Base-by-base conservation (phyloP, 1,140 invertebrate species). In the Pararge aegeria region DNA sequence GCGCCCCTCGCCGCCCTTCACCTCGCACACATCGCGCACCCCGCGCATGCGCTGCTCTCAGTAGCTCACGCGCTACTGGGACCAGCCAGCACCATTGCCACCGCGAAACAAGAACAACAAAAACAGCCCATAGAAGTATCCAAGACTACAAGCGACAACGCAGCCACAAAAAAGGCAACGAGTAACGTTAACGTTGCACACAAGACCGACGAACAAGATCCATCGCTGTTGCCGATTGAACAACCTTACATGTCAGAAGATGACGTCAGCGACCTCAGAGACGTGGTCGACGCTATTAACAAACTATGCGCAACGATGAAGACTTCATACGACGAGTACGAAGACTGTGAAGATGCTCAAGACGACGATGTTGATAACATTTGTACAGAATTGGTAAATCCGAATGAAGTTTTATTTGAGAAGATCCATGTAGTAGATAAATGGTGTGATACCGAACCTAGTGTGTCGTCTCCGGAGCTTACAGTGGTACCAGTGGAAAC, bases 201-300 rank as follows among this genome's bases (percentile, higher is more conserved):
- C 2, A n/a, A 2, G 20, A 44, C 62, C 30, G 56, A 67, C 10
- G 30, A 15, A 16, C 58, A 5, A 29, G 19, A n/a, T 59, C 56
- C 52, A 49, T 37, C 12, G 40, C 38, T 73, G 6, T 66, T 86
- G 6, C 86, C 85, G 29, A 85, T 87, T n/a, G 86, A 89, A 5
- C 69, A 76, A 10, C 60, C 73, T 48, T 60, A 69, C 12, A 73
- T 86, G 68, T 78, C 80, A 6, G 30, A 68, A 0, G 80, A 81
- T 0, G 83, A 83, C 61, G 83, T 90, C 60, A 85, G 83, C 73
- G 84, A 90, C 16, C 73, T 91, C 10, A 63, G 80, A n/a, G 90
- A 91, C 61, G 90, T 91, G 5, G 85, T 90, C 60, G 90, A 91
- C 66, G 90, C 90, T 3, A 90, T 91, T 55, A 90, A 91, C 61